These are phyloP conservation scores for Hypomecis atomaria DNA, from an alignment of 2,888 invertebrate species.

Conservation along the genomic window DNA sequence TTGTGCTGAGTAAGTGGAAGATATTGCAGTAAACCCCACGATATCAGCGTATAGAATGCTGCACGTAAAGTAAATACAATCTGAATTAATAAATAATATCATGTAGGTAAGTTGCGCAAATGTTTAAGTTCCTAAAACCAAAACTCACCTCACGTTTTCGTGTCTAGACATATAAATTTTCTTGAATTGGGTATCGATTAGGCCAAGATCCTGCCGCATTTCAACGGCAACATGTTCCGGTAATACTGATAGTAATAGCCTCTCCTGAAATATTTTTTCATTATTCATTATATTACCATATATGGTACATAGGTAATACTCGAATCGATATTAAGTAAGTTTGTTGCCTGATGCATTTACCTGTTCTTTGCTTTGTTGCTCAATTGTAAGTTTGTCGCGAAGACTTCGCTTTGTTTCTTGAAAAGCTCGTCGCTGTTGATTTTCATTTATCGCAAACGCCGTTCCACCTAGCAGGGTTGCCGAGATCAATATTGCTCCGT, in stretches of 20 bases:
- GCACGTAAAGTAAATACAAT: constrained; percentile 40
- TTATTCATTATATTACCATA: not conserved
- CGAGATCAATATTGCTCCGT: constrained; percentile 88
- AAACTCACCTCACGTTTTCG: constrained; percentile 95
- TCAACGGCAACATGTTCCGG: constrained; percentile 98
- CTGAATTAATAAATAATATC: constrained; percentile 1
- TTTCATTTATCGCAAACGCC: constrained; percentile 89
- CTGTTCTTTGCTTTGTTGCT: constrained; percentile 97
- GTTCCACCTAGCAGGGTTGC: constrained; percentile 89
- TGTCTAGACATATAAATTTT: constrained; percentile 99
- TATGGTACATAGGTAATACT: not conserved
- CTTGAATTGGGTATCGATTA: constrained; percentile 96
- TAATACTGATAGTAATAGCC: constrained; percentile 95
- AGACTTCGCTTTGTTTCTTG: constrained; percentile 95
- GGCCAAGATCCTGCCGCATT: constrained; percentile 97
- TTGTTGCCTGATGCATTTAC: constrained; percentile 66
- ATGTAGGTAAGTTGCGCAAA: not conserved
- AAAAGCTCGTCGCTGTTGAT: constrained; percentile 94
- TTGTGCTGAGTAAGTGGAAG: constrained; percentile 97
- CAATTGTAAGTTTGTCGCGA: constrained; percentile 95
- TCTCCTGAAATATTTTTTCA: constrained; percentile 87
- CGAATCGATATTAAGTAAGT: not conserved
- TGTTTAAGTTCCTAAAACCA: not conserved
- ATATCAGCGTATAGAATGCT: constrained; percentile 99
- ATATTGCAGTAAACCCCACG: constrained; percentile 98